Evolutionary conservation across 2,113 vertebrate genomes (phyloP).

Genomic region (Artemisiospiza belli): DNA sequence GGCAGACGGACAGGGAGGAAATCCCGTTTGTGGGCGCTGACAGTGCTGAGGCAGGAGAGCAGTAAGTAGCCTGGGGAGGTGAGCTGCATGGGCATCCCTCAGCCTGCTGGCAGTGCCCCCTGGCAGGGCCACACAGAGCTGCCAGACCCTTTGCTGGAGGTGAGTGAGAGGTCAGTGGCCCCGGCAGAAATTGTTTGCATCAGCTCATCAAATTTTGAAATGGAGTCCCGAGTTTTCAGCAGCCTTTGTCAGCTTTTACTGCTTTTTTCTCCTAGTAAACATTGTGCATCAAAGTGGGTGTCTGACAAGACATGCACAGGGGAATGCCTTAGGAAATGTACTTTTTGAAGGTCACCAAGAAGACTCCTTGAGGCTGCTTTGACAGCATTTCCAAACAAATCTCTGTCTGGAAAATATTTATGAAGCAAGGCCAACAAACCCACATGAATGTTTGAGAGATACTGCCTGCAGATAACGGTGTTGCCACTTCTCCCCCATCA

Average conservation of each 20-base stretch:
- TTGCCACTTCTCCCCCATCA: not conserved
- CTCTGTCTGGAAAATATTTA: conserved; percentile 10
- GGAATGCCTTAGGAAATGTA: not conserved
- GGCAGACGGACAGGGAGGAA: conserved; percentile 79
- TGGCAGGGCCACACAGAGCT: rapidly evolving
- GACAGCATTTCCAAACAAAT: not conserved
- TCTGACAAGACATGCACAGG: not conserved
- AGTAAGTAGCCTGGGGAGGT: conserved; percentile 66
- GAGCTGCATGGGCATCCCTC: not conserved
- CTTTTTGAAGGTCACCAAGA: not conserved
- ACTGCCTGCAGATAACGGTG: not conserved
- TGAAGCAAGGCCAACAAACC: not conserved
- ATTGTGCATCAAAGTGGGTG: not conserved
- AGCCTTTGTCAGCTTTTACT: not conserved
- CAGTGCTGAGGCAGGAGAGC: conserved; percentile 56
- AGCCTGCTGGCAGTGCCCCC: not conserved
- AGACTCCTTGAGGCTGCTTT: not conserved
- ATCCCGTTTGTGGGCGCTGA: conserved; percentile 76
- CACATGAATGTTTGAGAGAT: not conserved
- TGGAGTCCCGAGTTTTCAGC: not conserved
- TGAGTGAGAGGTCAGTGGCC: rapidly evolving
- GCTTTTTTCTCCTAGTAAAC: not conserved
- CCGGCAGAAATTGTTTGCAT: not conserved
- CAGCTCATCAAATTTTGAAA: not conserved
- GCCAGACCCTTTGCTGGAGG: not conserved